These are phyloP conservation scores for Germaria angustata DNA, from an alignment of 2,888 invertebrate species.

Conservation along the genomic window DNA sequence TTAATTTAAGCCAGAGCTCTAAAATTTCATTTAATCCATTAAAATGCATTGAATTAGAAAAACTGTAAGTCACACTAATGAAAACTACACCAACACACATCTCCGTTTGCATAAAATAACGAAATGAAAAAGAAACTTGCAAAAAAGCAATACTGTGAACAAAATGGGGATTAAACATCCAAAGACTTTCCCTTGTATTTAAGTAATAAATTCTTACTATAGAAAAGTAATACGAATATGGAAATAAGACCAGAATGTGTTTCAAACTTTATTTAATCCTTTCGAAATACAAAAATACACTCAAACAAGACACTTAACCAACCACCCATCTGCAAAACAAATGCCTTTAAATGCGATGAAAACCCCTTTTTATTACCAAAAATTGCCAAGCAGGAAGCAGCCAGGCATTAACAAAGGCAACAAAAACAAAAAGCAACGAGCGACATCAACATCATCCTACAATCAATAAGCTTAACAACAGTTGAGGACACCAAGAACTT, in stretches of 20 bases:
- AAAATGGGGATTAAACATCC: slow-evolving; percentile 16
- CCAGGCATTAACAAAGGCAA: slow-evolving; percentile 16
- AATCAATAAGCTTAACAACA: slow-evolving; percentile 63
- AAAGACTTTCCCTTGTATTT: slow-evolving; percentile 10
- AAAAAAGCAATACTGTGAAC: slow-evolving; percentile 4
- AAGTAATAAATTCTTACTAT: slow-evolving; percentile 15
- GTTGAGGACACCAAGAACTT: slow-evolving; percentile 52
- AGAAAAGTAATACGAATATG: slow-evolving; percentile 53
- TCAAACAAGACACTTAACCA: neutral
- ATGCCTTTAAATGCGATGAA: neutral
- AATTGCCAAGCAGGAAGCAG: slow-evolving; percentile 34
- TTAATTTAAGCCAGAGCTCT: slow-evolving; percentile 60
- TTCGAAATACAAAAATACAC: slow-evolving; percentile 27
- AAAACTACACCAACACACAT: slow-evolving; percentile 37
- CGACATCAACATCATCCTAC: slow-evolving; percentile 22
- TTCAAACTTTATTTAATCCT: slow-evolving; percentile 62
- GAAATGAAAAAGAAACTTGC: no score
- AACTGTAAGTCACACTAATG: slow-evolving; percentile 67
- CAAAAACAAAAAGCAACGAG: neutral
- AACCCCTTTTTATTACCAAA: slow-evolving; percentile 50
- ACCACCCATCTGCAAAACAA: neutral
- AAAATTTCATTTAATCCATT: slow-evolving; percentile 71
- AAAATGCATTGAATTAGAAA: slow-evolving; percentile 71
- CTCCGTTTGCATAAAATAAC: neutral
- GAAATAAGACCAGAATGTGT: slow-evolving; percentile 48